A percentile compares a stretch with the other conserved stretches of the same genome.
Evolutionary conservation across 2,113 vertebrate species (phyloP).

Genomic region (Sorex fumeus): DNA sequence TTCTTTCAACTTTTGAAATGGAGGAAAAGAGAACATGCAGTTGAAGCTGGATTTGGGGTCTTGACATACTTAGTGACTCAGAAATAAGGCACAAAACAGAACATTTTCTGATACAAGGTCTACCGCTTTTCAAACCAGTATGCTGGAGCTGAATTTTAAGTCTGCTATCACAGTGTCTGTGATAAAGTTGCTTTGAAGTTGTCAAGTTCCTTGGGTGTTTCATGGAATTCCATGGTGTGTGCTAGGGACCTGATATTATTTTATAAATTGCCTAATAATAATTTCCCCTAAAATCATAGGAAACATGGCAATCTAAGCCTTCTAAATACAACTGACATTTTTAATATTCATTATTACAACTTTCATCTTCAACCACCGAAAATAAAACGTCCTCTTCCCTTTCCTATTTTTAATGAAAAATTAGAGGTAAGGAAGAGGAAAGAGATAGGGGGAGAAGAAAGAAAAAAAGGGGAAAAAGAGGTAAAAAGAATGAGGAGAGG

Average conservation of each 20-base stretch:
- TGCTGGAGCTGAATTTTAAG: neutral
- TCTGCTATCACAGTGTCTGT: neutral
- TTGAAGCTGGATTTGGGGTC: neutral
- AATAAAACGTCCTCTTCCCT: constrained; percentile 27
- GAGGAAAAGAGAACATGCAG: neutral
- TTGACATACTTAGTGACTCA: constrained; percentile 16
- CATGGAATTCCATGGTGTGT: neutral
- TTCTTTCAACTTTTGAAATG: neutral
- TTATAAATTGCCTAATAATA: neutral
- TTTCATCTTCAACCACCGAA: constrained; percentile 30
- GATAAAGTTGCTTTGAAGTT: constrained; percentile 62
- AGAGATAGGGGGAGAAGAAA: too few species aligned
- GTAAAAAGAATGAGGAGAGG: too few species aligned
- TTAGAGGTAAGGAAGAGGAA: too few species aligned
- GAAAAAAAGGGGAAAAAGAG: too few species aligned
- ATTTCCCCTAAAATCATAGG: constrained; percentile 8
- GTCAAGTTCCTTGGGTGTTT: constrained; percentile 33
- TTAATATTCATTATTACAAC: constrained; percentile 47
- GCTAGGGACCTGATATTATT: neutral
- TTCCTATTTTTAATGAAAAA: too few species aligned
- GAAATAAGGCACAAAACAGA: neutral
- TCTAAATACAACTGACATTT: neutral
- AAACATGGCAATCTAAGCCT: neutral
- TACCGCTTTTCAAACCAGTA: constrained; percentile 24
- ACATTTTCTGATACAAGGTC: neutral